Base-by-base conservation (phyloP, 2,888 invertebrate genomes). In the Julus scanicus region DNA sequence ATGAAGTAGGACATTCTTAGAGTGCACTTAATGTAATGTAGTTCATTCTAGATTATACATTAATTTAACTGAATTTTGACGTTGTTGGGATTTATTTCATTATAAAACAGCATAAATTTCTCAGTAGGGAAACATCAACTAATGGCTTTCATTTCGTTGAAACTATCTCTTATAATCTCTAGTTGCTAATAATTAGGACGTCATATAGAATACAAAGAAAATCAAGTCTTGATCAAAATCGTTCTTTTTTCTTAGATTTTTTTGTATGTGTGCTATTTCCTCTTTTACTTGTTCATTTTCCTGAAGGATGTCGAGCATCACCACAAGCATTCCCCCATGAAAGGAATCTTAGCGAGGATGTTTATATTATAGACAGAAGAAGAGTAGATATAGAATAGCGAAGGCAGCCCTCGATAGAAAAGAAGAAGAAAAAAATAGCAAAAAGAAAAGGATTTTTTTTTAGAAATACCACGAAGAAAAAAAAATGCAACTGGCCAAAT, bases 221-320 rank as follows among this genome's bases (percentile, higher is more conserved):
- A 71, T 71, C 71, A 29, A 29, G 9, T 71, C 71, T 71, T 71
- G 71, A 71, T 71, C 71, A 71, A 71, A 71, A 29, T 53, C 6
- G 13, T 44, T 44, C 53, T 13, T 53, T 53, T 53, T 53, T 53
- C 13, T 53, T 53, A 53, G 6, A 5, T 63, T n/a, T 63, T 29
- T 29, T 29, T 29, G 29, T 29, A 29, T 29, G 29, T 29, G 20
- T 71, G 71, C 29, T 29, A 71, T 71, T 71, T 71, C 71, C 71
- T 29, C 71, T 29, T 20, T 71, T 71, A 71, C 71, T 71, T 29
- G n/a, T 6, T 11, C 71, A 71, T 71, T 71, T 20, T 29, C 5
- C 71, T 29, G 29, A 71, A 71, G 71, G 20, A 71, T 71, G 71
- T 71, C 71, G 71, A 71, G 71, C 71, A 71, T 29, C 71, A 71